These are phyloP conservation scores for Neoitamus cyanurus DNA, from an alignment of 2,888 invertebrate species.

Conservation along the genomic window DNA sequence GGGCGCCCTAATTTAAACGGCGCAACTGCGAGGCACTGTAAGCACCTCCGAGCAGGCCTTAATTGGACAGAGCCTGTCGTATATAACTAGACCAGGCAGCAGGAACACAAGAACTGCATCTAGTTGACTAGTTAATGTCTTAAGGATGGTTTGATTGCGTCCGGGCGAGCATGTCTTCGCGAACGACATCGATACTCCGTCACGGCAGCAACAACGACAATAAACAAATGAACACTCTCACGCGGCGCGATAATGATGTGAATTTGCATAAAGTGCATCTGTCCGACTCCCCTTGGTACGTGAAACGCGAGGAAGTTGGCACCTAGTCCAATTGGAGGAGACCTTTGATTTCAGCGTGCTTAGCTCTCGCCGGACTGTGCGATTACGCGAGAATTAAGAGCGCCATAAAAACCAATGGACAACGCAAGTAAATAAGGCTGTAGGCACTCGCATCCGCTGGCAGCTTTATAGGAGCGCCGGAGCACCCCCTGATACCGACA, in stretches of 20 bases:
- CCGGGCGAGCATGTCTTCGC: neutral
- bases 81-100: slow-evolving; percentile 23
- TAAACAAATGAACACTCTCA: slow-evolving; percentile 39
- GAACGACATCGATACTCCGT: slow-evolving; percentile 21
- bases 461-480: neutral
- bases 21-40: slow-evolving; percentile 5
- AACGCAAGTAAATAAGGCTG: slow-evolving; percentile 2
- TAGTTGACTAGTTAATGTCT: neutral
- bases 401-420: slow-evolving; percentile 47
- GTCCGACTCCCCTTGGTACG: neutral
- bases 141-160: neutral
- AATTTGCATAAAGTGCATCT: slow-evolving; percentile 43
- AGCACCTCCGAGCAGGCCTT: slow-evolving; percentile 42
- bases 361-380: slow-evolving; percentile 30
- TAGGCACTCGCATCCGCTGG: neutral
- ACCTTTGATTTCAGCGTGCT: slow-evolving; percentile 29
- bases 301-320: neutral
- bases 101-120: slow-evolving; percentile 42
- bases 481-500: neutral
- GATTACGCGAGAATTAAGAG: slow-evolving; percentile 49
- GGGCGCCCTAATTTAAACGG: slow-evolving; percentile 36
- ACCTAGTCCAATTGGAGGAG: slow-evolving; percentile 42
- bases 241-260: slow-evolving; percentile 35
- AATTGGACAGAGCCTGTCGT: slow-evolving; percentile 40
- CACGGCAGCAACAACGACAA: slow-evolving; percentile 26